Evolutionary conservation across 2,888 invertebrate species (phyloP).

Genomic region (Cylloceria caligata): DNA sequence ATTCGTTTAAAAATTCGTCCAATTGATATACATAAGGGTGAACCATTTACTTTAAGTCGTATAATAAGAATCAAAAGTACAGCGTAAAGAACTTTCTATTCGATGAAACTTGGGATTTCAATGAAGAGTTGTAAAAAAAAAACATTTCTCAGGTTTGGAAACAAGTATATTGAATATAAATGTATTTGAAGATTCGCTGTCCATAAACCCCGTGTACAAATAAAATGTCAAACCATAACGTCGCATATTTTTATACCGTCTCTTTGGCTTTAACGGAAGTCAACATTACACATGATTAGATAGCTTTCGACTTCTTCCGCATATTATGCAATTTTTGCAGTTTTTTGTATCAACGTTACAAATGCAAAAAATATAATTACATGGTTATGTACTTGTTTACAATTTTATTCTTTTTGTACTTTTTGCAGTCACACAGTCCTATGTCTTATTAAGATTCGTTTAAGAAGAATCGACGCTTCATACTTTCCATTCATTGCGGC

Average conservation of each 20-base stretch:
- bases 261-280: no score
- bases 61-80: neutral
- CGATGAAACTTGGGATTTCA: neutral
- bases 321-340: no score
- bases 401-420: no score
- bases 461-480: no score
- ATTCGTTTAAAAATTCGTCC: neutral
- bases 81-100: neutral
- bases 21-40: neutral
- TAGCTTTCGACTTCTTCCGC: no score
- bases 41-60: neutral
- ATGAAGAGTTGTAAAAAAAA: neutral
- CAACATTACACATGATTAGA: no score
- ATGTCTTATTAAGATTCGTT: no score
- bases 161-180: slow-evolving; percentile 53
- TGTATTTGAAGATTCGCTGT: slow-evolving; percentile 38
- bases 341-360: no score
- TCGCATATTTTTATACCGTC: neutral
- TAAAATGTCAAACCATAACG: slow-evolving; percentile 26
- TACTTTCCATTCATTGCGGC: no score
- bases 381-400: no score
- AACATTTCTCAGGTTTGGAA: slow-evolving; percentile 32
- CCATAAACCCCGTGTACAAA: slow-evolving; percentile 51
- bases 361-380: no score
- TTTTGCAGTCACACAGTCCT: no score